Evolutionary conservation across 2,888 invertebrate species (phyloP).

Genomic region (Spicauda simplicius): DNA sequence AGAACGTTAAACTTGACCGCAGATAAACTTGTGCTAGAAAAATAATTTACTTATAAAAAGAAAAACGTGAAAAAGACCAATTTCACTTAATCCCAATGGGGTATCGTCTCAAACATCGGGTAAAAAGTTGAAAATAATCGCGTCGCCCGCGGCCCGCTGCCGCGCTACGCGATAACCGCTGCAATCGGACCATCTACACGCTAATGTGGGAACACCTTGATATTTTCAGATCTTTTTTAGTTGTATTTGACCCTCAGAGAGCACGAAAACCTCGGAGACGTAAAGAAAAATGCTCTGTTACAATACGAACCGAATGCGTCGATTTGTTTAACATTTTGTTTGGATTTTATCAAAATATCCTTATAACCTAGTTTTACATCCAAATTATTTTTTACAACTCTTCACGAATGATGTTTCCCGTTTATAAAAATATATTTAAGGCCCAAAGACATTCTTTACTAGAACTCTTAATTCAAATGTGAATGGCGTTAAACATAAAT

Average conservation of each 20-base stretch:
- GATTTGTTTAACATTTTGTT: too few species aligned
- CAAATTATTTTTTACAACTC: too few species aligned
- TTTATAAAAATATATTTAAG: too few species aligned
- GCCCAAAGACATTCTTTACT: too few species aligned
- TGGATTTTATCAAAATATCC: too few species aligned
- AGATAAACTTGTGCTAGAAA: not conserved
- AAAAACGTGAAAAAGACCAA: not conserved
- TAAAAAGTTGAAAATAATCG: slow-evolving; percentile 48
- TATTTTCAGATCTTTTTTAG: slow-evolving; percentile 47
- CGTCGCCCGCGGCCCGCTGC: slow-evolving; percentile 55
- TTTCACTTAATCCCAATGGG: slow-evolving; percentile 13
- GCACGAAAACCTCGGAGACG: not conserved
- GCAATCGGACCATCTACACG: slow-evolving; percentile 60
- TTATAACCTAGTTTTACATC: too few species aligned
- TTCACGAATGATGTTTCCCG: too few species aligned
- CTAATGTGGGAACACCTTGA: slow-evolving; percentile 56
- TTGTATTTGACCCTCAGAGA: not conserved
- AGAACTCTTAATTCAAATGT: too few species aligned
- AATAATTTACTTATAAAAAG: not conserved
- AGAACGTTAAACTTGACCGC: too few species aligned
- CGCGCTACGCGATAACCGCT: slow-evolving; percentile 67
- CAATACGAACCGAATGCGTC: too few species aligned
- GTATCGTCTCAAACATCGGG: slow-evolving; percentile 24
- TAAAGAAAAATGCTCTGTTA: too few species aligned
- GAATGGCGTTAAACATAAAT: too few species aligned